These are phyloP conservation scores for Drosophila mojavensis DNA, from an alignment of 1,140 invertebrate species.

Conservation along the genomic window DNA sequence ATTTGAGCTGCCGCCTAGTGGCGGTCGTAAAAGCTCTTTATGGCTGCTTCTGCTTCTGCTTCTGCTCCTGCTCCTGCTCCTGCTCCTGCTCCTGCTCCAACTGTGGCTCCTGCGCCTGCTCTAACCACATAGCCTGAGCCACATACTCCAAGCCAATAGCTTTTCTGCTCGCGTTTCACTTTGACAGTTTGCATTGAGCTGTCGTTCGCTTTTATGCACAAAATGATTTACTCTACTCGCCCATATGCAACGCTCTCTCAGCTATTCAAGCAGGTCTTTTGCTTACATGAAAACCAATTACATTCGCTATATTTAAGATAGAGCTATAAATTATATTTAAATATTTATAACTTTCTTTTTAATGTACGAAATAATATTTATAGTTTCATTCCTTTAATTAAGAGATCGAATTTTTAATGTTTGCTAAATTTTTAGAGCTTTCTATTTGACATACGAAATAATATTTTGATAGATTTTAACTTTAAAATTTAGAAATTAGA, in stretches of 20 bases:
- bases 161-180: background rate
- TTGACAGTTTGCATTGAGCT: slow-evolving; percentile 38
- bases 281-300: too few species aligned
- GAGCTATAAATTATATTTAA: too few species aligned
- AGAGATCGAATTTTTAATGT: too few species aligned
- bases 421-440: too few species aligned
- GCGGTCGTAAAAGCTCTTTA: slow-evolving; percentile 75
- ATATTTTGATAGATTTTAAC: too few species aligned
- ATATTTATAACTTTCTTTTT: too few species aligned
- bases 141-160: slow-evolving; percentile 4
- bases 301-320: too few species aligned
- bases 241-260: background rate
- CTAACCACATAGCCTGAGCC: background rate
- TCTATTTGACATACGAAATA: too few species aligned
- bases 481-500: too few species aligned
- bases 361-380: too few species aligned
- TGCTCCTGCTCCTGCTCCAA: background rate
- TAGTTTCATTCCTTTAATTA: too few species aligned
- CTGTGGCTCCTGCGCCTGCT: background rate
- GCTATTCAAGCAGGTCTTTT: background rate
- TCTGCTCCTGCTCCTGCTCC: background rate
- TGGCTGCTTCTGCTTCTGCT: slow-evolving; percentile 67
- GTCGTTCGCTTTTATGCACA: slow-evolving; percentile 25
- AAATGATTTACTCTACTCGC: slow-evolving; percentile 18
- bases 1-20: slow-evolving; percentile 62